A percentile compares a stretch with the other conserved stretches of the same genome.
Conservation (phyloP, 2,113 vertebrate species). For the Tragelaphus strepsiceros region DNA sequence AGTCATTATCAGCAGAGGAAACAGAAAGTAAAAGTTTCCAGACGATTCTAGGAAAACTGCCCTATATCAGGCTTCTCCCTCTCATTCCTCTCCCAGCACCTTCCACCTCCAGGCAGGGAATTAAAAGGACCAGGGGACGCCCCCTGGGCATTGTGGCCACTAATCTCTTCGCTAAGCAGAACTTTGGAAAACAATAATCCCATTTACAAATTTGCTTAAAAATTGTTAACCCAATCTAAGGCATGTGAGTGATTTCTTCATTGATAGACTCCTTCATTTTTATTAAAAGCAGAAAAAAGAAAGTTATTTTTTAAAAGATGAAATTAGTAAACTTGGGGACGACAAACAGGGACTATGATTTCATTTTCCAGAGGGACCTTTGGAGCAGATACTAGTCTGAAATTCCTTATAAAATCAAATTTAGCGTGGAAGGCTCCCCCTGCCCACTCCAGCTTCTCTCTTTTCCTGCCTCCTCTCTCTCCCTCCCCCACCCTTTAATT, state of each 20-base stretch:
- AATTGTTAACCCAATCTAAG: background rate
- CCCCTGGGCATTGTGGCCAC: background rate
- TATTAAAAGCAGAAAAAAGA: background rate
- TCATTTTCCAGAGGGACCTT: slow-evolving; percentile 66
- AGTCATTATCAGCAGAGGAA: slow-evolving; percentile 79
- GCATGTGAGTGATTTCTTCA: background rate
- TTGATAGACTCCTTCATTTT: background rate
- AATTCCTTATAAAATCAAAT: slow-evolving; percentile 66
- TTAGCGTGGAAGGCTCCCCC: background rate
- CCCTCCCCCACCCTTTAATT: slow-evolving; percentile 62
- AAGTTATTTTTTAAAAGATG: background rate
- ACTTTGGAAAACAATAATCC: slow-evolving; percentile 47
- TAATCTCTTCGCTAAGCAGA: slow-evolving; percentile 35
- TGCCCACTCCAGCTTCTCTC: background rate
- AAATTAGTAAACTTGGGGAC: slow-evolving; percentile 10
- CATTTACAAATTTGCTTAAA: slow-evolving; percentile 43
- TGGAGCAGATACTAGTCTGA: slow-evolving; percentile 38
- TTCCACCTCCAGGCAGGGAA: slow-evolving; percentile 32
- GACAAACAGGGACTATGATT: slow-evolving; percentile 25
- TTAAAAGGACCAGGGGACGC: slow-evolving; percentile 19
- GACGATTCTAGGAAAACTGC: slow-evolving; percentile 77
- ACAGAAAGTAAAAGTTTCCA: slow-evolving; percentile 84
- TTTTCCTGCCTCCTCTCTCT: background rate
- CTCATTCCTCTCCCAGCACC: background rate
- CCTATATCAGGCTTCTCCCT: background rate